Evolutionary conservation across 2,113 vertebrate species (phyloP).

Genomic region (Rhea pennata): DNA sequence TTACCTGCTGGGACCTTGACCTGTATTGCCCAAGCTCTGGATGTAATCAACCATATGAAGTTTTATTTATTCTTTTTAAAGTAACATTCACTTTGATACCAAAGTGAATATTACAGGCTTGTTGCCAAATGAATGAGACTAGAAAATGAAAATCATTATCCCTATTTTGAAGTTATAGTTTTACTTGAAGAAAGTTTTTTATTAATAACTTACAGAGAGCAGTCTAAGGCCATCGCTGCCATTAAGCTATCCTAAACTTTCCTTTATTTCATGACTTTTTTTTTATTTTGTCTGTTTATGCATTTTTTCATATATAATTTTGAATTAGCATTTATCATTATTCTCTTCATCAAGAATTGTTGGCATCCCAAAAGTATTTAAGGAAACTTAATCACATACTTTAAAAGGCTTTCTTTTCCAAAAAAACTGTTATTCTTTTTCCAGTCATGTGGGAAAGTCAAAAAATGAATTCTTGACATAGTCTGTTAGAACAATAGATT

Average conservation of each 20-base stretch:
- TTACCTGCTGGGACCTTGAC: rapidly evolving
- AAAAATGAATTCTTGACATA: slow-evolving; percentile 41
- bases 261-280: background rate
- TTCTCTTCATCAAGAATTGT: background rate
- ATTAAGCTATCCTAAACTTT: background rate
- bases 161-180: background rate
- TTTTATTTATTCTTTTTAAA: background rate
- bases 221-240: background rate
- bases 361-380: slow-evolving; percentile 21
- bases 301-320: background rate
- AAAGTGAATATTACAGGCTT: rapidly evolving
- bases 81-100: rapidly evolving
- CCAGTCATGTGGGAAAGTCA: slow-evolving; percentile 7
- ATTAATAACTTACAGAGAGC: background rate
- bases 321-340: background rate
- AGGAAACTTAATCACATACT: slow-evolving; percentile 57
- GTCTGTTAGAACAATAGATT: slow-evolving; percentile 12
- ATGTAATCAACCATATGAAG: rapidly evolving
- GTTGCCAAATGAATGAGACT: background rate
- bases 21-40: rapidly evolving
- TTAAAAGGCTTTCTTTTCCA: background rate
- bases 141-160: background rate
- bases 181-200: background rate
- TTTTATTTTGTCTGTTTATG: background rate
- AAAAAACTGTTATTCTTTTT: slow-evolving; percentile 7